Base-by-base conservation (phyloP, 2,113 vertebrate genomes). In the Heptranchias perlo region DNA sequence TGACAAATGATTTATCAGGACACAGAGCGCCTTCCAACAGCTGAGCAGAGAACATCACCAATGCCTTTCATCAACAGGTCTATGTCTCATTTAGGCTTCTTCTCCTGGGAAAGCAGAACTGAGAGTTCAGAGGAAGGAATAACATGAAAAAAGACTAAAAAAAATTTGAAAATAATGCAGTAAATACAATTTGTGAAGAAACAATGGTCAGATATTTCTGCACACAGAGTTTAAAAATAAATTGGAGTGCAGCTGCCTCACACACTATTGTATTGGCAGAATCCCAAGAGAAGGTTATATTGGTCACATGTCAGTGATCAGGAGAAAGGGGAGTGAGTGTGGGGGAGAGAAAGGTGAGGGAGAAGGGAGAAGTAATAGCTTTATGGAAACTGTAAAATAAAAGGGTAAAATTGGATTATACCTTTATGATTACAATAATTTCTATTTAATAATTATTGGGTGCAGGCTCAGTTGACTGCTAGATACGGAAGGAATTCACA, bases 401-500 rank as follows among this genome's bases (percentile, higher is more conserved):
- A 61, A 61, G 54, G 28, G 14, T n/a, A 92, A 58, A 92, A 92
- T 7, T 92, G 4, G 31, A n/a, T 21, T 61, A 61, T 18, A 92
- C 11, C 35, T 64, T 62, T 62, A 6, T 44, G 87, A 31, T 35
- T 18, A 93, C n/a, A 62, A 92, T 61, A 6, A 93, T 23, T 62
- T 93, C 18, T 14, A 39, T 23, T 93, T 21, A 25, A 82, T 44
- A 82, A 93, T n/a, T 93, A 23, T 39, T 62, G 35, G 58, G 10
- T 62, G 4, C 39, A 21, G 58, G 0, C 25, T 73, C 13, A 35
- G 44, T 69, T 67, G 21, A 47, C 39, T 89, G 13, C 86, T 4
- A 91, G 87, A 91, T 91, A 58, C 31, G 28, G 52, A 10, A n/a
- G 8, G 13, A 91, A 58, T 35, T n/a, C 84, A 82, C 96, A 96